A percentile compares a stretch with the other conserved stretches of the same genome.
phyloP scores from a whole-genome alignment of 1,140 invertebrate genomes.

The Drosophila varians region DNA sequence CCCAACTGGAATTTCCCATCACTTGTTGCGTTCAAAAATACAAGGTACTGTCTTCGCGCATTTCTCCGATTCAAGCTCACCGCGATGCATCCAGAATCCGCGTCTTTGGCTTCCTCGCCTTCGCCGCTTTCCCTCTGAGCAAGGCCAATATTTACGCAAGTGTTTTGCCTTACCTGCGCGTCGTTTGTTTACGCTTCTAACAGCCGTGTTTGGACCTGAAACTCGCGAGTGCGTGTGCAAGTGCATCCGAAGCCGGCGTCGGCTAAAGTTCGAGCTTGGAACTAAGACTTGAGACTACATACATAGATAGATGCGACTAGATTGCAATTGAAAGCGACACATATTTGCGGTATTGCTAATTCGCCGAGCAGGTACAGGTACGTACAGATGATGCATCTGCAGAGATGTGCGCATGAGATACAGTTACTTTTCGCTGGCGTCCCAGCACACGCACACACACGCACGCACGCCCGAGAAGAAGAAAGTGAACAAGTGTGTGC shows the following conservation, averaged over 20 bases:
- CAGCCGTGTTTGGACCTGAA: conserved; percentile 7
- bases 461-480: conserved; percentile 37
- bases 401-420: conserved; percentile 24
- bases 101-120: conserved; percentile 2
- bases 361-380: conserved; percentile 62
- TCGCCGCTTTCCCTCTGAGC: conserved; percentile 4
- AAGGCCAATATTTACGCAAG: conserved; percentile 69
- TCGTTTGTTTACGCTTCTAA: conserved; percentile 30
- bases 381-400: conserved; percentile 1
- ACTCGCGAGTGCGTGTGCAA: conserved; percentile 7
- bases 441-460: conserved; percentile 32
- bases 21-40: not conserved
- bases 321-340: conserved; percentile 70
- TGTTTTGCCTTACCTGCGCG: no score
- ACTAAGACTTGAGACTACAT: not conserved
- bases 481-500: conserved; percentile 78
- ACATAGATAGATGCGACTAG: no score
- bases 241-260: conserved; percentile 33
- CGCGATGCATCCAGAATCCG: conserved; percentile 10
- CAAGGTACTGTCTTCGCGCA: conserved; percentile 6
- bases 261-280: conserved; percentile 48
- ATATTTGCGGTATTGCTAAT: conserved; percentile 53
- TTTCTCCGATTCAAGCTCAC: conserved; percentile 5
- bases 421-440: conserved; percentile 64
- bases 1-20: no score